These are phyloP conservation scores for Prorops nasuta DNA, from an alignment of 1,140 invertebrate genomes.

Conservation along the genomic window DNA sequence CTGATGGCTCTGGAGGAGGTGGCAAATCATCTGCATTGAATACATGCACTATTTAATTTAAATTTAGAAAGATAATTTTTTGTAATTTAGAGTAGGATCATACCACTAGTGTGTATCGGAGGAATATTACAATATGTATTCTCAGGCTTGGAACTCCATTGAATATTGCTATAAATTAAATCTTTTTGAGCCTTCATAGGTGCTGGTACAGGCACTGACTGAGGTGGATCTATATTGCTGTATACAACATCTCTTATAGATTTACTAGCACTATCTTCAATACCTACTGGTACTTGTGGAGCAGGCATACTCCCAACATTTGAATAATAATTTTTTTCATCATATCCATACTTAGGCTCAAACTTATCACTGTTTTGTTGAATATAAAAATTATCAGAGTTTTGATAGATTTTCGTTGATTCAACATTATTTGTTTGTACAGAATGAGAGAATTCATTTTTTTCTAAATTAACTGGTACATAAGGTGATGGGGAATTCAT, in stretches of 20 bases:
- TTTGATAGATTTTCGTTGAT: conserved; percentile 43
- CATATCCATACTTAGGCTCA: conserved; percentile 42
- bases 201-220: conserved; percentile 34
- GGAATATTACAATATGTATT: conserved; percentile 54
- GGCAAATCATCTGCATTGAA: conserved; percentile 59
- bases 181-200: conserved; percentile 45
- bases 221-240: conserved; percentile 49
- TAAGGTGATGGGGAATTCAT: conserved; percentile 51
- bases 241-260: conserved; percentile 44
- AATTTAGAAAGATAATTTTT: background rate
- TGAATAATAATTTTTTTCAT: conserved; percentile 50
- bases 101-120: conserved; percentile 39
- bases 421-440: conserved; percentile 29
- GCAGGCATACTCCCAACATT: conserved; percentile 47
- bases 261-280: conserved; percentile 28
- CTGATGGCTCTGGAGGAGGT: conserved; percentile 56
- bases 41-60: background rate
- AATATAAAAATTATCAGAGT: conserved; percentile 45
- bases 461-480: conserved; percentile 36
- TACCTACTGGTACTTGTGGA: conserved; percentile 34
- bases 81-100: conserved; percentile 15
- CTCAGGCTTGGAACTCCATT: conserved; percentile 51
- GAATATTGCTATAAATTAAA: conserved; percentile 55
- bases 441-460: conserved; percentile 33
- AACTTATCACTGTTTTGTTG: conserved; percentile 44